Base-by-base conservation (phyloP, 1,140 invertebrate genomes). In the Oncopeltus fasciatus region DNA sequence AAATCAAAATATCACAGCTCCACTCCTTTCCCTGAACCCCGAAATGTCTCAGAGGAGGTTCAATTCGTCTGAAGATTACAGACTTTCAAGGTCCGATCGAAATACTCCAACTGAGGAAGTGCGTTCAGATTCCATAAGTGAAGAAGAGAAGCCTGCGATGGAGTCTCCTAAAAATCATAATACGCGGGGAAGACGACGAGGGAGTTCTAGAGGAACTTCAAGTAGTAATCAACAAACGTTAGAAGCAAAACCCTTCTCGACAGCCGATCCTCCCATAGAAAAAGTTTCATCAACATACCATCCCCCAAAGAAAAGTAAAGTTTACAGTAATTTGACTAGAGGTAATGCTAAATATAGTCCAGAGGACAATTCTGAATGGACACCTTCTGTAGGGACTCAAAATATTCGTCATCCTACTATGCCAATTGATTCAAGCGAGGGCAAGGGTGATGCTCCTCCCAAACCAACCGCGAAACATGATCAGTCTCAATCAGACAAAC, bases 381-480 rank as follows among this genome's bases (percentile, higher is more conserved):
- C 27, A 2, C 20, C 43, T 5, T 43, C 49, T 9, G 49, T 53
- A 53, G 49, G 58, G 0, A 46, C 51, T 29, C 27, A 29, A 2
- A 64, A 62, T 47, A 59, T 46, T 49, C 58, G 62, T 29, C 65
- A 64, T 33, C 60, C 65, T 33, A 62, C 60, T 59, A 20, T 64
- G 1, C 59, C 62, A 18, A 61, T 27, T 38, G 62, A 63, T 46
- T 47, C n/a, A 14, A 47, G 28, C 8, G 28, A 53, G 9, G 57
- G 57, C 16, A 62, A 58, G 33, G 2, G 2, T 20, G 29, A 59
- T 21, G 33, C 11, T 12, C 16, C 29, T 24, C 57, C 56, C 26
- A 33, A 53, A 18, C 53, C 20, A 8, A 27, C 20, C 47, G 43
- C 33, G 18, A 21, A 58, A 28, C 47, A 57, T 21, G n/a, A 27